Evolutionary conservation across 1,140 invertebrate genomes (phyloP).

Genomic region (Zaprionus kolodkinae): DNA sequence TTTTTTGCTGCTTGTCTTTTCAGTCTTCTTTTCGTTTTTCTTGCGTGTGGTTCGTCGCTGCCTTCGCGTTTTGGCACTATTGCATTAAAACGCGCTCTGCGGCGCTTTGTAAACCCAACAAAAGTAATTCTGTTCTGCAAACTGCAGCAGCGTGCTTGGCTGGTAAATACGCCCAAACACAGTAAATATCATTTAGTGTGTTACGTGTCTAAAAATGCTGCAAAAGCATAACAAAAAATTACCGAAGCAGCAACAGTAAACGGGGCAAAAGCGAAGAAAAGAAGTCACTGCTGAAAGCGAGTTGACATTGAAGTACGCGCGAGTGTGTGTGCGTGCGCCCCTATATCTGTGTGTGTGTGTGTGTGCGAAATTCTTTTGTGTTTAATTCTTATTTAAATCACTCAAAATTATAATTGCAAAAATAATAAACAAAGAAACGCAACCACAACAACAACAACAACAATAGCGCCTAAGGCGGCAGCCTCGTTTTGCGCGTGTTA

Average conservation of each 20-base stretch:
- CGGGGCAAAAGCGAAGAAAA: neutral
- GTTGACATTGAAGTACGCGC: constrained; percentile 73
- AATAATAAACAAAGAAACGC: constrained; percentile 40
- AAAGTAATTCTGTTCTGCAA: constrained; percentile 46
- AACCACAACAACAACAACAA: constrained; percentile 26
- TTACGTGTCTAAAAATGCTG: constrained; percentile 35
- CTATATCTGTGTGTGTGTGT: constrained; percentile 37
- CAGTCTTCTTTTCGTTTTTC: constrained; percentile 54
- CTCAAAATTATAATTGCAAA: constrained; percentile 64
- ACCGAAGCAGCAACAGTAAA: constrained; percentile 11
- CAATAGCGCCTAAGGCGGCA: constrained; percentile 25
- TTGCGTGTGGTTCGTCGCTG: constrained; percentile 42
- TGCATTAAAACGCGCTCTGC: constrained; percentile 50
- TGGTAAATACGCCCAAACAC: constrained; percentile 43
- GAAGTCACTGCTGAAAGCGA: constrained; percentile 50
- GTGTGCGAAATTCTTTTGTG: constrained; percentile 76
- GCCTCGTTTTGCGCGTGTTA: constrained; percentile 32
- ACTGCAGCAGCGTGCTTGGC: constrained; percentile 53
- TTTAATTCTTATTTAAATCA: constrained; percentile 50
- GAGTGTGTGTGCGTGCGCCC: constrained; percentile 19
- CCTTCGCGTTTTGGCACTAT: constrained; percentile 43
- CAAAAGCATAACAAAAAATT: constrained; percentile 14
- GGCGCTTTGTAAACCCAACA: constrained; percentile 45
- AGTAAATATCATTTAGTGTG: constrained; percentile 15
- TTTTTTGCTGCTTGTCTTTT: constrained; percentile 21